Evolutionary conservation across 2,797 vertebrate genomes (phyloP), one percentile per base, ranked within the genome.

Genomic region (Danio aesculapii): DNA sequence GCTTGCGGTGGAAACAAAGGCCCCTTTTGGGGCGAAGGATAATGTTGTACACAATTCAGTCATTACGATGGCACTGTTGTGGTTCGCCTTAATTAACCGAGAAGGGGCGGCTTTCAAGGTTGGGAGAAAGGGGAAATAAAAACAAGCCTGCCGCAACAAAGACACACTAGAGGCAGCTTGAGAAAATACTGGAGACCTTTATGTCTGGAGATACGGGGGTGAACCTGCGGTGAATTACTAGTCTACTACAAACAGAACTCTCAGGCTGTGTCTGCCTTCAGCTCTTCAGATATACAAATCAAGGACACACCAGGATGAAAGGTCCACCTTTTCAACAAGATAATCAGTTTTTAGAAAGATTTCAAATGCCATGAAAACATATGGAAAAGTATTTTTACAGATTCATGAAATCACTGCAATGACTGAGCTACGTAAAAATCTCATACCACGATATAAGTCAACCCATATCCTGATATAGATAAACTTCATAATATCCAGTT

Each of bases 1-100:
- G 88, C 85, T 89, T 91, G 92, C 59, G 84, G 92, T 92, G 90
- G 90, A 92, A 81, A 94, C 92, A 94, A 94, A 93, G 86, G 83
- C 90, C 77, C 19, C 88, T 90, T 90, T 88, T 87, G 87, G 88
- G 81, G 67, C 78, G 86, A 84, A 87, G 90, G 90, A 88, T 91
- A 89, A 92, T 90, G 90, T 89, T 92, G 88, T 91, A 91, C 91
- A 92, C 91, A 91, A 92, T 91, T 89, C 88, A 89, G 90, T 91
- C 91, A 91, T 91, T 92, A 93, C 88, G 82, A 86, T 86, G 84
- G 86, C 69, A 84, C 89, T 92, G 91, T 90, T 92, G 91, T 89
- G 91, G 89, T 80, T 90, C 63, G 86, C 86, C 87, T 90, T 93
- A 90, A 93, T 94, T 94, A 92, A 91, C 78, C 80, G 82, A 90